A percentile compares a stretch with the other conserved stretches of the same genome.
Evolutionary conservation across 2,797 vertebrate species (phyloP).

Genomic region (Sebastes glaucus): DNA sequence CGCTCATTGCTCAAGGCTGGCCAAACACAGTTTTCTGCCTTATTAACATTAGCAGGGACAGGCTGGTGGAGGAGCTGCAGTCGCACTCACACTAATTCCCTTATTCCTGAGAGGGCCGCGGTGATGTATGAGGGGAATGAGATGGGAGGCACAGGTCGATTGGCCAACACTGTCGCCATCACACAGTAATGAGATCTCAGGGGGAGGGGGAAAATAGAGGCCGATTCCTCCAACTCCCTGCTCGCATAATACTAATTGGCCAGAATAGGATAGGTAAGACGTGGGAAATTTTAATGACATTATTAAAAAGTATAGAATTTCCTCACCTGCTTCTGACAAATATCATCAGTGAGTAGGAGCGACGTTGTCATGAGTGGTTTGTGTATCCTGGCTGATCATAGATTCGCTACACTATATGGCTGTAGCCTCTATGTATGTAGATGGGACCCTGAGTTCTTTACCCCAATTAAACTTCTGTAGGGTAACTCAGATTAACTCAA

Average conservation of each 20-base stretch:
- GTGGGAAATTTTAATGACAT: constrained; percentile 49
- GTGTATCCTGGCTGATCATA: neutral
- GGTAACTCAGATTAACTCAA: too few species aligned
- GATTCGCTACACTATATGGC: neutral
- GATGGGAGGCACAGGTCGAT: constrained; percentile 73
- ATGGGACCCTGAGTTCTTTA: too few species aligned
- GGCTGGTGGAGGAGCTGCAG: constrained; percentile 37
- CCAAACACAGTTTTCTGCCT: constrained; percentile 39
- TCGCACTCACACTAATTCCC: constrained; percentile 60
- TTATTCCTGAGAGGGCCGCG: constrained; percentile 49
- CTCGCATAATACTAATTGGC: constrained; percentile 69
- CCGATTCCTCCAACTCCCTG: constrained; percentile 47
- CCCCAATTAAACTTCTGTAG: too few species aligned
- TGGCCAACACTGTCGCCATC: constrained; percentile 71
- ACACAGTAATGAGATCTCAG: constrained; percentile 77
- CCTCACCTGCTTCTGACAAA: constrained; percentile 13
- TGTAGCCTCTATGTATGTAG: too few species aligned
- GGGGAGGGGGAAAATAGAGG: constrained; percentile 51
- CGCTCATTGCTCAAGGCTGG: constrained; percentile 46
- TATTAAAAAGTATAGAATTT: constrained; percentile 49
- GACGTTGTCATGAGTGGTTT: neutral
- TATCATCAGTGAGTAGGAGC: constrained; percentile 8
- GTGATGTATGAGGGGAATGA: constrained; percentile 75
- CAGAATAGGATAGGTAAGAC: constrained; percentile 38
- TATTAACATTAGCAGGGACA: constrained; percentile 56